phyloP scores from a whole-genome alignment of 2,797 vertebrate genomes.

The Acanthiza pusilla region DNA sequence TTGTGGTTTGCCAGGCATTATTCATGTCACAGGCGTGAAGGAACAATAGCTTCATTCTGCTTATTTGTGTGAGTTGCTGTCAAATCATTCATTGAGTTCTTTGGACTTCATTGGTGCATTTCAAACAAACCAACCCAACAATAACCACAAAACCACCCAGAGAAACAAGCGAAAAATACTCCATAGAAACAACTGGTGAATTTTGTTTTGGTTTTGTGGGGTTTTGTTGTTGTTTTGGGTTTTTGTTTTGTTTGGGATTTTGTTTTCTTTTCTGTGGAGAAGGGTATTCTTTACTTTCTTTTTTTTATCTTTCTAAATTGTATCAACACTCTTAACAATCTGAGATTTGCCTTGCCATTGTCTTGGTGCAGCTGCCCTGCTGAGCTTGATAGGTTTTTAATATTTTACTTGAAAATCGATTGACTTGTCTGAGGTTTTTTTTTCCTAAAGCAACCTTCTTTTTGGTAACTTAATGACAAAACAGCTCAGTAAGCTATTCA shows the following conservation, averaged over 20 bases:
- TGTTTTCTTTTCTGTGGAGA: background rate
- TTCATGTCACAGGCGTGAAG: background rate
- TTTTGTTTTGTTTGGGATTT: background rate
- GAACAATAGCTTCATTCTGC: background rate
- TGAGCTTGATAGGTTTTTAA: conserved; percentile 12
- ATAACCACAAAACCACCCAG: background rate
- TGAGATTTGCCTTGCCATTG: background rate
- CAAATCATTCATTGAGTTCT: background rate
- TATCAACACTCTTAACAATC: background rate
- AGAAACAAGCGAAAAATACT: background rate
- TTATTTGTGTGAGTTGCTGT: background rate
- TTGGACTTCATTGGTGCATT: background rate
- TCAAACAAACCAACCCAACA: background rate
- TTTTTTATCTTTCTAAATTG: background rate
- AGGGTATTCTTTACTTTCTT: background rate
- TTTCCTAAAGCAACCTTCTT: background rate
- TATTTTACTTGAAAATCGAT: conserved; percentile 18
- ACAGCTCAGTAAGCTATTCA: conserved; percentile 46
- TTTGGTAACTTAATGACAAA: conserved; percentile 44
- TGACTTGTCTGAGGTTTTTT: background rate
- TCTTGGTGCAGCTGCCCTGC: background rate
- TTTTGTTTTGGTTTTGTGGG: background rate
- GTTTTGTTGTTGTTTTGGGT: background rate
- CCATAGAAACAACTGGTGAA: background rate
- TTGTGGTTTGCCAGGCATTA: background rate